Conservation (phyloP, 1,140 invertebrate genomes). For the Drosophila repletoides region DNA sequence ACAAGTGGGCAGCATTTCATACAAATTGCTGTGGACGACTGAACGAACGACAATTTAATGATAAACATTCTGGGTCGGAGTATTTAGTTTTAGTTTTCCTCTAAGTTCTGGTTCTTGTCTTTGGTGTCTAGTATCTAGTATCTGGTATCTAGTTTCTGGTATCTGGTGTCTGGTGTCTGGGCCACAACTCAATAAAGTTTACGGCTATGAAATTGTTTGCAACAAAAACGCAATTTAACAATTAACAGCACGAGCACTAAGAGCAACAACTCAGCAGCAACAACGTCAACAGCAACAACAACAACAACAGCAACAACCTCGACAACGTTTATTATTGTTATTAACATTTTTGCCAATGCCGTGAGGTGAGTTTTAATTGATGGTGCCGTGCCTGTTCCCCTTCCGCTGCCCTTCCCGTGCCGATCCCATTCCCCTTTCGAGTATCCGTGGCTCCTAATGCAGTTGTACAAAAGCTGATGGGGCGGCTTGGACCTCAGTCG, state of each 20-base stretch:
- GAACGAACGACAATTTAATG: conserved; percentile 68
- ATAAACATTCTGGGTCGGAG: conserved; percentile 51
- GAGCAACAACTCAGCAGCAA: background rate
- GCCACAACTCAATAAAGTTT: conserved; percentile 77
- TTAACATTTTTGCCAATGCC: conserved; percentile 77
- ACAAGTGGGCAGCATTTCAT: conserved; percentile 78
- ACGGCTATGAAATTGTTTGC: conserved; percentile 71
- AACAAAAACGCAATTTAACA: conserved; percentile 79
- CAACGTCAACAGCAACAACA: conserved; percentile 5
- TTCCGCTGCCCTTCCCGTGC: conserved; percentile 33
- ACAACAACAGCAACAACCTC: conserved; percentile 11
- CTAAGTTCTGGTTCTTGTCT: background rate
- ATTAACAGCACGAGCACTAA: conserved; percentile 72
- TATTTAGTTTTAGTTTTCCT: conserved; percentile 5
- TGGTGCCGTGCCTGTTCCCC: too few species aligned
- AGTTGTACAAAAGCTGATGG: conserved; percentile 48
- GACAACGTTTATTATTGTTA: conserved; percentile 74
- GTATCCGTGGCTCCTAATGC: conserved; percentile 42
- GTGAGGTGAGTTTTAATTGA: conserved; percentile 72
- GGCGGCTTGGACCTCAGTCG: background rate
- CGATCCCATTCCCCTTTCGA: too few species aligned
- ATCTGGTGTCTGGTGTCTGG: conserved; percentile 19
- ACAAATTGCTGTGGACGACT: conserved; percentile 70
- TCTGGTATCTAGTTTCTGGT: background rate
- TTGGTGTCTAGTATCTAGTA: background rate